Conservation (phyloP, 37 sponge, comb jelly and placozoan genomes). For the Corticium candelabrum region DNA sequence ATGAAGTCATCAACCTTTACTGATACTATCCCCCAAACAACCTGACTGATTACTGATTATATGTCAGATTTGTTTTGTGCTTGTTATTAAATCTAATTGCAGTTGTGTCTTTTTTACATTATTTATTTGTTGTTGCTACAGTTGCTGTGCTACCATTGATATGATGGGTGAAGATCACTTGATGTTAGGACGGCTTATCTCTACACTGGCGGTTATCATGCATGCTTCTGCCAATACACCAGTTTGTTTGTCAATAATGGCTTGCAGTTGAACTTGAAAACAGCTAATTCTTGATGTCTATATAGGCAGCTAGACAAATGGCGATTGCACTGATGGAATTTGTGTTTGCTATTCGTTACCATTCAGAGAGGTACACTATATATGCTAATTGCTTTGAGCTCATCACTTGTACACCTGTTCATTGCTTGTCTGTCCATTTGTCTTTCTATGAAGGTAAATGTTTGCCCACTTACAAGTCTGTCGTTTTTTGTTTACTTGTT, state of each 20-base stretch:
- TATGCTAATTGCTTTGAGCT: neutral
- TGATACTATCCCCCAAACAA: neutral
- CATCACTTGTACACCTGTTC: neutral
- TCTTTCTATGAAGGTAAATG: no score
- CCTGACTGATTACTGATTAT: neutral
- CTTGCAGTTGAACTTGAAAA: neutral
- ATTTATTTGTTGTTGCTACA: neutral
- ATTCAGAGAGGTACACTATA: neutral
- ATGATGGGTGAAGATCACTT: neutral
- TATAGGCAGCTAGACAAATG: neutral
- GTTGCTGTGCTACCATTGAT: neutral
- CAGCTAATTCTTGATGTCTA: neutral
- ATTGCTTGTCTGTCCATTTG: no score
- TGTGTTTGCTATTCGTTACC: neutral
- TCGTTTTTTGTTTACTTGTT: no score
- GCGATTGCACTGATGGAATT: neutral
- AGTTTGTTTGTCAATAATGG: neutral
- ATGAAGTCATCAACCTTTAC: no score
- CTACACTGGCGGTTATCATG: neutral
- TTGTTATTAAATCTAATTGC: neutral
- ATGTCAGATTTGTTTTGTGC: neutral
- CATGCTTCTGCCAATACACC: neutral
- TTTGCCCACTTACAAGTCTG: no score
- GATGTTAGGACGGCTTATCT: neutral
- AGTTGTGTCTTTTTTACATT: neutral